Percentiles rank a stretch among this genome's conserved stretches.
Conservation (phyloP, 1,140 invertebrate genomes). For the Galleria mellonella region DNA sequence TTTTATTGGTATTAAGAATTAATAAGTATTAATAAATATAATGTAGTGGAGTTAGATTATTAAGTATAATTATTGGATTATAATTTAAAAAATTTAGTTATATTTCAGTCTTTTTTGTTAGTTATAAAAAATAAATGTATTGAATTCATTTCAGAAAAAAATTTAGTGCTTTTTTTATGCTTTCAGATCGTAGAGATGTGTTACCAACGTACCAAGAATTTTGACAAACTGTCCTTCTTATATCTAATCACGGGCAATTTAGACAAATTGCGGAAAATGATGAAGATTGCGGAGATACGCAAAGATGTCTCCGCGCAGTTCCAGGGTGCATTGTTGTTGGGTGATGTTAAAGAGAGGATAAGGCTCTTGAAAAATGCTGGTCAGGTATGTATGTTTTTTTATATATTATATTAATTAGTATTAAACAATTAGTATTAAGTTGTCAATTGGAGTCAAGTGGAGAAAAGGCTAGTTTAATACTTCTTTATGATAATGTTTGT, state of each 20-base stretch:
- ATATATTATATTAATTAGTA: slow-evolving; percentile 1
- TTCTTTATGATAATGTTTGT: too few species aligned
- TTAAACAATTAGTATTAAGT: too few species aligned
- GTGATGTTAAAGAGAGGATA: slow-evolving; percentile 93
- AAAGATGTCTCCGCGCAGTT: slow-evolving; percentile 98
- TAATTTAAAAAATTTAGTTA: too few species aligned
- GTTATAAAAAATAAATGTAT: too few species aligned
- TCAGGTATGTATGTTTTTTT: slow-evolving; percentile 41
- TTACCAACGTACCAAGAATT: slow-evolving; percentile 99
- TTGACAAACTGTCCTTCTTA: slow-evolving; percentile 98
- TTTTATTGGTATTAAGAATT: too few species aligned
- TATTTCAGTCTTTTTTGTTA: too few species aligned
- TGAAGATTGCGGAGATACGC: slow-evolving; percentile 97
- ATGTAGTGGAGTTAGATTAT: too few species aligned
- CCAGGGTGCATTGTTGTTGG: slow-evolving; percentile 93
- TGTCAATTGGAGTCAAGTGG: too few species aligned
- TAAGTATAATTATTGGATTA: too few species aligned
- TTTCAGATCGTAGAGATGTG: slow-evolving; percentile 95
- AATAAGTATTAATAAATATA: too few species aligned
- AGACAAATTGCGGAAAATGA: slow-evolving; percentile 99
- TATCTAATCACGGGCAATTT: slow-evolving; percentile 99
- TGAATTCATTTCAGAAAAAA: too few species aligned
- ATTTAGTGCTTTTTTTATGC: slow-evolving; percentile 11
- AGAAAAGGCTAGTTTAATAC: too few species aligned
- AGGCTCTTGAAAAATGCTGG: slow-evolving; percentile 90